phyloP scores from a whole-genome alignment of 2,888 invertebrate genomes.

The Drosophila monieri region DNA sequence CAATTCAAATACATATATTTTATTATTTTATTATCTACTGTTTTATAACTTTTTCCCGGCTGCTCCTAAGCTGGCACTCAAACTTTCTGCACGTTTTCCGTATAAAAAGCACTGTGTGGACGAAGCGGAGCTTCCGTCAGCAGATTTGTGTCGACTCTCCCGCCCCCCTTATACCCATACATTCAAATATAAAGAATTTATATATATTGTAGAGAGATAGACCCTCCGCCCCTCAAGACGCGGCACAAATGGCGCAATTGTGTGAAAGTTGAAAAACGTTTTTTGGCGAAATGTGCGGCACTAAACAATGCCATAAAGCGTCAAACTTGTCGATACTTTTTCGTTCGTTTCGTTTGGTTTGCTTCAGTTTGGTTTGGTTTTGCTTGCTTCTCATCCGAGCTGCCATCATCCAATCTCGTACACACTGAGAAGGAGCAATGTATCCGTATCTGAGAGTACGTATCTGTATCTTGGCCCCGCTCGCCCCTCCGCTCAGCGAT shows the following conservation, averaged over 20 bases:
- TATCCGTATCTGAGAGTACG: slow-evolving; percentile 41
- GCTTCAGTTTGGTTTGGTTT: slow-evolving; percentile 12
- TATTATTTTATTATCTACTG: slow-evolving; percentile 77
- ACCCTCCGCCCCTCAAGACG: slow-evolving; percentile 48
- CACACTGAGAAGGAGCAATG: slow-evolving; percentile 34
- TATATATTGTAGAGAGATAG: slow-evolving; percentile 4
- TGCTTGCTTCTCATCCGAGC: slow-evolving; percentile 27
- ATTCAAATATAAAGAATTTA: neutral
- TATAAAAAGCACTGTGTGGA: slow-evolving; percentile 72
- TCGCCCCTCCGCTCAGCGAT: slow-evolving; percentile 25
- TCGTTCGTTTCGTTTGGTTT: slow-evolving; percentile 20
- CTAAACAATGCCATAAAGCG: slow-evolving; percentile 80
- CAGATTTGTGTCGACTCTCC: slow-evolving; percentile 63
- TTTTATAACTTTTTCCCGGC: slow-evolving; percentile 68
- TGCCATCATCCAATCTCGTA: slow-evolving; percentile 43
- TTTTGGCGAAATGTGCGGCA: slow-evolving; percentile 79
- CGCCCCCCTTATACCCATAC: slow-evolving; percentile 3
- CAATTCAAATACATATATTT: slow-evolving; percentile 78
- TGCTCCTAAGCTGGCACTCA: slow-evolving; percentile 74
- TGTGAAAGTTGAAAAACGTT: slow-evolving; percentile 80
- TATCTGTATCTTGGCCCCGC: slow-evolving; percentile 36
- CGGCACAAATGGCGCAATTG: slow-evolving; percentile 78
- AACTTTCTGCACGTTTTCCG: slow-evolving; percentile 79
- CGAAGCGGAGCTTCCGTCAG: slow-evolving; percentile 73
- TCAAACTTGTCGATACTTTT: slow-evolving; percentile 79